Percentiles rank a stretch among this genome's conserved stretches.
phyloP scores from a whole-genome alignment of 2,797 vertebrate species.

The Bradypodion pumilum region DNA sequence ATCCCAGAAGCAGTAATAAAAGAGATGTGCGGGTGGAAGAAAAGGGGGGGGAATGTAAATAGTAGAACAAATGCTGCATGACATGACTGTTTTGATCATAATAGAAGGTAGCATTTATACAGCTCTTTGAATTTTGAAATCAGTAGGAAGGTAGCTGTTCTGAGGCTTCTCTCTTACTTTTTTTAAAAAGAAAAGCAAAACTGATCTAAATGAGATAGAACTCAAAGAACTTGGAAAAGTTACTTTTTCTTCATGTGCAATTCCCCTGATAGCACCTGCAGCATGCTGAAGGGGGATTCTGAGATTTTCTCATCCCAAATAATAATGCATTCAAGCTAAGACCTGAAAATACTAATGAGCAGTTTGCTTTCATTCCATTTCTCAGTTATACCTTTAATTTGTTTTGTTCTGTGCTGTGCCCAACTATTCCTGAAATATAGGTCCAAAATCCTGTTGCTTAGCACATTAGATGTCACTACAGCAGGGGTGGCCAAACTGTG shows the following conservation, averaged over 20 bases:
- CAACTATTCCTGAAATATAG: no score
- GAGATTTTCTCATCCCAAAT: no score
- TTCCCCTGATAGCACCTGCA: no score
- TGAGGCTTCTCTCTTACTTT: not conserved
- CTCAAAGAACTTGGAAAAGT: no score
- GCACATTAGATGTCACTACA: no score
- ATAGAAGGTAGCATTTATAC: not conserved
- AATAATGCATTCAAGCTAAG: no score
- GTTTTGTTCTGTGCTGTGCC: no score
- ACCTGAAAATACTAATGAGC: no score
- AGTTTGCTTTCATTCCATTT: not conserved
- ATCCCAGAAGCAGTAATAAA: conserved; percentile 24
- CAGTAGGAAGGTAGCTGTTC: conserved; percentile 5
- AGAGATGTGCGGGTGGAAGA: not conserved
- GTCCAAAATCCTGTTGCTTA: no score
- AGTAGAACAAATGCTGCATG: not conserved
- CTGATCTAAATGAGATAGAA: not conserved
- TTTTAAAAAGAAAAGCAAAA: not conserved
- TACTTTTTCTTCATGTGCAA: no score
- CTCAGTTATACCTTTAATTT: not conserved
- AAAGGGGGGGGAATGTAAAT: conserved; percentile 17
- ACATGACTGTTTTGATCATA: not conserved
- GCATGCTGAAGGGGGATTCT: no score
- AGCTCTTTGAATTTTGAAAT: conserved; percentile 14
- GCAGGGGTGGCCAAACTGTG: no score